Percentiles rank a stretch among this genome's conserved stretches.
Conservation (phyloP, 2,113 vertebrate species). For the Etia nguti region DNA sequence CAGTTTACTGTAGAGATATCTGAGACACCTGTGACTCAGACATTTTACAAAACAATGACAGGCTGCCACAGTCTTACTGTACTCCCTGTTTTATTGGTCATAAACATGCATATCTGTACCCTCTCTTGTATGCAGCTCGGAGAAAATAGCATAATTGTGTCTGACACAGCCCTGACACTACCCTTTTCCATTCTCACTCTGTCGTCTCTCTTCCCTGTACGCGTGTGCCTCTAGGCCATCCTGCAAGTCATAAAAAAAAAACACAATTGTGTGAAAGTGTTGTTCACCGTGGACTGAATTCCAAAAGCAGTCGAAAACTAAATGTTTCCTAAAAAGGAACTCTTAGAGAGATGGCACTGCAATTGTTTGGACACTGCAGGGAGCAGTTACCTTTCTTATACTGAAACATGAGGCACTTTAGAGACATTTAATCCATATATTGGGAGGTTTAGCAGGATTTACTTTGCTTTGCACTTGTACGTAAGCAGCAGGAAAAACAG, state of each 20-base stretch:
- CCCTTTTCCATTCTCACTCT: slow-evolving; percentile 21
- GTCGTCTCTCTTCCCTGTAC: not conserved
- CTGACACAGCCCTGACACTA: slow-evolving; percentile 39
- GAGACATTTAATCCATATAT: not conserved
- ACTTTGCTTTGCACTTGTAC: not conserved
- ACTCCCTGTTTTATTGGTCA: slow-evolving; percentile 4
- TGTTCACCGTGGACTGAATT: not conserved
- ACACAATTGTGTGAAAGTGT: not conserved
- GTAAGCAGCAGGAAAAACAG: not conserved
- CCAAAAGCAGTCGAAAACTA: slow-evolving; percentile 2
- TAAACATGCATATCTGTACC: slow-evolving; percentile 20
- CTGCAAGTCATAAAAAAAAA: slow-evolving; percentile 36
- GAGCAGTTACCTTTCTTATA: not conserved
- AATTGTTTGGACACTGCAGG: not conserved
- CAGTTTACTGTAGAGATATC: slow-evolving; percentile 11
- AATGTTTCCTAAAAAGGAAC: not conserved
- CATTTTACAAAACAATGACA: not conserved
- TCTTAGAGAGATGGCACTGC: not conserved
- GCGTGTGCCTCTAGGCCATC: slow-evolving; percentile 12
- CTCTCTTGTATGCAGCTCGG: not conserved
- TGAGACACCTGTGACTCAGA: slow-evolving; percentile 1
- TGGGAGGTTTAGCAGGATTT: not conserved
- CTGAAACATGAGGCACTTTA: not conserved
- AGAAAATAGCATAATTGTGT: slow-evolving; percentile 21
- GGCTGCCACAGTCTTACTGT: not conserved